Evolutionary conservation across 2,113 vertebrate genomes (phyloP).

Genomic region (Sylvilagus bachmani): DNA sequence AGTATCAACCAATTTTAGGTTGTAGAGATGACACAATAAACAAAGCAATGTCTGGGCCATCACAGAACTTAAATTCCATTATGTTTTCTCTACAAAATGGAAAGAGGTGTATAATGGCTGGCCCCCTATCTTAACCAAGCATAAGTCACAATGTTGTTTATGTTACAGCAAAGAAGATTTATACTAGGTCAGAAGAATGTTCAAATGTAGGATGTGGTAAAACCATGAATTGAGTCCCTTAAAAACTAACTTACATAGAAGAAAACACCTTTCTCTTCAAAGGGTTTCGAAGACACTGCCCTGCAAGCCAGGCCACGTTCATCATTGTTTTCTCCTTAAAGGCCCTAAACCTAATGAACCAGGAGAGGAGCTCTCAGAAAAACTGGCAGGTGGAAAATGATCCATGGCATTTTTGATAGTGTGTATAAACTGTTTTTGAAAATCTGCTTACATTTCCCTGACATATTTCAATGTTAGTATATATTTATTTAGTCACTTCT

Average conservation of each 20-base stretch:
- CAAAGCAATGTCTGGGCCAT: not conserved
- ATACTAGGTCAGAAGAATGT: not conserved
- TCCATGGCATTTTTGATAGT: not conserved
- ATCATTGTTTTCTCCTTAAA: slow-evolving; percentile 6
- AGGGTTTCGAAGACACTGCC: not conserved
- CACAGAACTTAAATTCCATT: not conserved
- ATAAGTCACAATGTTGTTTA: not conserved
- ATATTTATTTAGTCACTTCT: slow-evolving; percentile 35
- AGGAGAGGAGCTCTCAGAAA: not conserved
- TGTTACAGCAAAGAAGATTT: slow-evolving; percentile 8
- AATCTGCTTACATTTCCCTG: slow-evolving; percentile 44
- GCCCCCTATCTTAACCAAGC: not conserved
- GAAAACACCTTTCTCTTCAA: not conserved
- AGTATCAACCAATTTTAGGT: not conserved
- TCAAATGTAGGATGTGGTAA: not conserved
- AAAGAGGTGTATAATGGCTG: not conserved
- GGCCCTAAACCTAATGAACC: not conserved
- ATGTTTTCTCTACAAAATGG: slow-evolving; percentile 6
- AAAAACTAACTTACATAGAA: slow-evolving; percentile 7
- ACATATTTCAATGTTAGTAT: not conserved
- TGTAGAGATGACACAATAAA: not conserved
- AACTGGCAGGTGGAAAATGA: not conserved
- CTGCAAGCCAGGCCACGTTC: not conserved
- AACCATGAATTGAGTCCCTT: not conserved
- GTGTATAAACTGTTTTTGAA: not conserved